Evolutionary conservation across 2,797 vertebrate species (phyloP).

Genomic region (Pachyuromys duprasi): DNA sequence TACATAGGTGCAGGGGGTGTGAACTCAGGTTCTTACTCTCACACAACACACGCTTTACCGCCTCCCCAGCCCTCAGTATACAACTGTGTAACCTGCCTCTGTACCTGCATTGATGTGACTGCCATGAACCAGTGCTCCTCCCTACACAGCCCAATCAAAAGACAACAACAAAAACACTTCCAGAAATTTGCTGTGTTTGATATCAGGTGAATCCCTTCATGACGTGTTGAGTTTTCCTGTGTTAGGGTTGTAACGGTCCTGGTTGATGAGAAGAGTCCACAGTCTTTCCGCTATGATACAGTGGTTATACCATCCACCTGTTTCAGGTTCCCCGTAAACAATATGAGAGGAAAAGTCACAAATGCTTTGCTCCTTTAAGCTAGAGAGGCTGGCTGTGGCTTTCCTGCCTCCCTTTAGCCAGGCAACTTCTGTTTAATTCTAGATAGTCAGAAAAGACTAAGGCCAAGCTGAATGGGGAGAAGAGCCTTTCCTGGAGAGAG

Average conservation of each 20-base stretch:
- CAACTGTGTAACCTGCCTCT: neutral
- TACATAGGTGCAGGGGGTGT: neutral
- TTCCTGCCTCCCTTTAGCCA: slow-evolving; percentile 38
- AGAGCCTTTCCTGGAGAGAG: neutral
- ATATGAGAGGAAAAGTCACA: slow-evolving; percentile 35
- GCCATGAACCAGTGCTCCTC: neutral
- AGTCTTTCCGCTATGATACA: slow-evolving; percentile 31
- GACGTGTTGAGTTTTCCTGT: neutral
- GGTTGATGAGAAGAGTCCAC: slow-evolving; percentile 21
- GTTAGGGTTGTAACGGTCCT: neutral
- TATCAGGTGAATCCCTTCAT: neutral
- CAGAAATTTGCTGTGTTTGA: slow-evolving; percentile 22
- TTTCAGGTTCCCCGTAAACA: slow-evolving; percentile 50
- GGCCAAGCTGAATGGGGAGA: neutral
- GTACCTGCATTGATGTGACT: neutral
- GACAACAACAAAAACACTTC: neutral
- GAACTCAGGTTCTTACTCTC: neutral
- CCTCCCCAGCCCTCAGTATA: neutral
- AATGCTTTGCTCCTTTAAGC: slow-evolving; percentile 58
- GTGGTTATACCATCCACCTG: slow-evolving; percentile 44
- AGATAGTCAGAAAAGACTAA: slow-evolving; percentile 34
- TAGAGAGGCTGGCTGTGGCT: slow-evolving; percentile 57
- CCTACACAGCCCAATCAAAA: neutral
- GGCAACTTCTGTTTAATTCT: neutral
- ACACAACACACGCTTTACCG: neutral